Evolutionary conservation across 2,797 vertebrate genomes (phyloP), one percentile per base, ranked within the genome.

Genomic region (Chelon labrosus): DNA sequence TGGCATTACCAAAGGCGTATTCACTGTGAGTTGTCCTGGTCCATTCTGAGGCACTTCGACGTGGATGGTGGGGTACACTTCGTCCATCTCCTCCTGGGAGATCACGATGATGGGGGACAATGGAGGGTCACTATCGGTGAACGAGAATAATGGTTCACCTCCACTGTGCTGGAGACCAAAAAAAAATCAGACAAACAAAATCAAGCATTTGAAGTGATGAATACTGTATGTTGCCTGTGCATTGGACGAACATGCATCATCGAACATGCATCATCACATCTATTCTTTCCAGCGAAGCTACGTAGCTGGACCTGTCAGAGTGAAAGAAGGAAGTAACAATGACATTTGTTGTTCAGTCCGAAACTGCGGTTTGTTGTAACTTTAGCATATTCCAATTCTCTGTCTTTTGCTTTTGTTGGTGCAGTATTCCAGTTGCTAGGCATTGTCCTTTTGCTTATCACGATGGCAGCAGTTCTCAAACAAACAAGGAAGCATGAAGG

Each of bases 41-140:
- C 12, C 52, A 16, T 2, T 39, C 7, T 47, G 62, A 14, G 38
- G 1, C 7, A 31, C 11, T 25, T 87, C 70, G 0, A 68, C 13
- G 1, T 86, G 84, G 9, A 86, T 47, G 41, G 14, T 27, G 22
- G 92, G 88, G 64, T 93, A 90, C 6, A 65, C 38, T 10, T 84
- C 71, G 5, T 88, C 84, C 31, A 27, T 65, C 61, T 87, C 84
- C 8, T 83, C 79, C 35, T 69, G 72, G 39, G 89, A 79, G 50
- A 94, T 42, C 77, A 96, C 93, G 75, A 91, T 83, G 22, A 99
- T 82, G 25, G 95, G 92, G 1, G 80, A 93, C 13, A 98, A 56
- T 0, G 90, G 63, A 0, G 96, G 96, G 64, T 99, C 97, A 0
- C 55, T 88, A 58, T 89, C 68, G 10, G 54, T 57, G 58, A 72